Evolutionary conservation across 2,797 vertebrate genomes (phyloP).

Genomic region (Onychomys leucogaster): DNA sequence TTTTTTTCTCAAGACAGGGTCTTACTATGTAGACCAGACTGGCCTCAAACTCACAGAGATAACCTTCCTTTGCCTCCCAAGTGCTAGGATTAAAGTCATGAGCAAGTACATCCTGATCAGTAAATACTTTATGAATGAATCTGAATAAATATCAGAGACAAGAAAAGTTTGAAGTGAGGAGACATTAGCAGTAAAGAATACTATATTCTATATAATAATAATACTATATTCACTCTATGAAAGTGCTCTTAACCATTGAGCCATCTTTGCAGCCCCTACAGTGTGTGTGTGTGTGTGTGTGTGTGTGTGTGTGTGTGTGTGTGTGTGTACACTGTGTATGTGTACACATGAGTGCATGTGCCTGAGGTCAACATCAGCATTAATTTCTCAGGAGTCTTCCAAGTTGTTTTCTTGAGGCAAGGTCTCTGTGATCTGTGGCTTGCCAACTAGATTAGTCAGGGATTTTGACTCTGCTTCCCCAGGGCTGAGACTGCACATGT

Average conservation of each 20-base stretch:
- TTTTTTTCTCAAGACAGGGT: background rate
- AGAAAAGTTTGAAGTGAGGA: background rate
- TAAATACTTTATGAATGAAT: background rate
- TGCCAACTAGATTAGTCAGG: background rate
- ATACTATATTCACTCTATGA: background rate
- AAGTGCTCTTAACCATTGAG: background rate
- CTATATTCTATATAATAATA: too few species aligned
- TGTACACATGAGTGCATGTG: background rate
- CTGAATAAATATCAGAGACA: background rate
- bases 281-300: background rate
- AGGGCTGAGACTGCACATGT: background rate
- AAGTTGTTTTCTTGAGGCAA: background rate
- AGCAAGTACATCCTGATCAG: background rate
- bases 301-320: background rate
- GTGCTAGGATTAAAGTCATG: background rate
- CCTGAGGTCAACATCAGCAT: background rate
- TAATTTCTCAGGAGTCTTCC: background rate
- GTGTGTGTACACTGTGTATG: background rate
- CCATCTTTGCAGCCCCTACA: background rate
- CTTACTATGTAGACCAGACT: background rate
- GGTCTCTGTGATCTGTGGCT: background rate
- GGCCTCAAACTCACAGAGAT: background rate
- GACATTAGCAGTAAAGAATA: background rate
- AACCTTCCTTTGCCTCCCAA: background rate
- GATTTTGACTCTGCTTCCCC: background rate